Percentiles rank a stretch among this genome's conserved stretches.
phyloP scores from a whole-genome alignment of 2,113 vertebrate genomes.

The Platysternon megacephalum region DNA sequence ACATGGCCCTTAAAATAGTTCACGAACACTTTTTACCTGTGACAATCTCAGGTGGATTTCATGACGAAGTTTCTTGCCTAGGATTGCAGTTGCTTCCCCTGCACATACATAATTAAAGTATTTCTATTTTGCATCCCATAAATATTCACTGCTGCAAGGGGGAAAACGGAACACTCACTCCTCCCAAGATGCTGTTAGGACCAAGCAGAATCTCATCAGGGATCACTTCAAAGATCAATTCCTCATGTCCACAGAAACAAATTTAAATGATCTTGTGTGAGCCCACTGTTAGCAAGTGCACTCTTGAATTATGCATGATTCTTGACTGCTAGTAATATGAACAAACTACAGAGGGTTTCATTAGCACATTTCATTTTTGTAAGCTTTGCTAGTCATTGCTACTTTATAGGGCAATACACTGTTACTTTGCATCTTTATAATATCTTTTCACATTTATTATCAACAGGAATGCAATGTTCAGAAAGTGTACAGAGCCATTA shows the following conservation, averaged over 20 bases:
- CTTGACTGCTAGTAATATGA: slow-evolving; percentile 48
- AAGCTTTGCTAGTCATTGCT: not conserved
- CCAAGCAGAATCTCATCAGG: slow-evolving; percentile 39
- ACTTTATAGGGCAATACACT: slow-evolving; percentile 9
- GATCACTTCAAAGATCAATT: slow-evolving; percentile 65
- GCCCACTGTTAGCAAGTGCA: not conserved
- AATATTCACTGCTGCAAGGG: slow-evolving; percentile 59
- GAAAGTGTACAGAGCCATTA: not conserved
- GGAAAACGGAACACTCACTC: slow-evolving; percentile 33
- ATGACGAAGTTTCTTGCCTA: slow-evolving; percentile 31
- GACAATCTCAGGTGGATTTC: slow-evolving; percentile 33
- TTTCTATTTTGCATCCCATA: slow-evolving; percentile 53
- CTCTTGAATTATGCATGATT: slow-evolving; percentile 57
- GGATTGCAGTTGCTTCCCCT: slow-evolving; percentile 14
- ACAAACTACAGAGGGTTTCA: slow-evolving; percentile 53
- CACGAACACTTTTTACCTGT: not conserved
- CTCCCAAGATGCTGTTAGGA: slow-evolving; percentile 18
- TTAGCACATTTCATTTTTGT: slow-evolving; percentile 49
- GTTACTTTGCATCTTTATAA: slow-evolving; percentile 38
- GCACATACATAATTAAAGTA: slow-evolving; percentile 66
- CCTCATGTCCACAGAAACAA: slow-evolving; percentile 44
- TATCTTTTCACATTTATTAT: slow-evolving; percentile 9
- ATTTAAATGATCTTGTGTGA: slow-evolving; percentile 53
- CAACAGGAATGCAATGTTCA: not conserved
- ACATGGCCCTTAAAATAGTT: not conserved